Evolutionary conservation across 2,888 invertebrate genomes (phyloP), one percentile per base, ranked within the genome.

Genomic region (Proisotoma minuta): DNA sequence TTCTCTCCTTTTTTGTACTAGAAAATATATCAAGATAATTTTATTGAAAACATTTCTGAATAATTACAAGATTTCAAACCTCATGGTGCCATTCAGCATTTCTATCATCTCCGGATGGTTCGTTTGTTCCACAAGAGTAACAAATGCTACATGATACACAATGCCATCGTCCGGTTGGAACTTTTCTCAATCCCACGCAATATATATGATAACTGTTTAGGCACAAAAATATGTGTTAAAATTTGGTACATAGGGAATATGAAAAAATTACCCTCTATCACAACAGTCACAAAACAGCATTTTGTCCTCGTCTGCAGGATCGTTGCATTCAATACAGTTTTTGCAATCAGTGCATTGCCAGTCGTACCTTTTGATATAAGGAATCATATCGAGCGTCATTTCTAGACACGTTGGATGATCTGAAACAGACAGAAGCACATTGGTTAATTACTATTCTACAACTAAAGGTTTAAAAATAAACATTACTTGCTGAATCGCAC

Each of bases 281-380:
- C 95, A 96, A 76, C 89, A 86, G 78, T 95, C 94, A 79, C 95
- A 96, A 80, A 89, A 93, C 76, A 95, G 83, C 91, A 94, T 92
- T 80, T 91, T 89, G 76, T 90, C 90, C 80, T 89, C 90, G 77
- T 89, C 88, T 70, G 86, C 86, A 34, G 88, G 86, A 77, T 87
- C 87, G 74, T 84, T 84, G 78, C 95, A 96, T 71, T 86, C 84
- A 68, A 87, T 85, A 80, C 96, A 96, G 53, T 86, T 85, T 81
- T 95, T 95, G 79, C 95, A 96, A 74, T 91, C 92, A 73, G 88
- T 88, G 77, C 95, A 96, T 79, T 91, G 91, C 96, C 95, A 96
- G 75, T 86, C 83, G 79, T 96, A 96, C 70, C 85, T 86, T 75
- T 87, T 86, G 68, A 91, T 88, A 73, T 89, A 87, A 66, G 85